Conservation (phyloP, 2,888 invertebrate genomes). For the Synanthedon formicaeformis region DNA sequence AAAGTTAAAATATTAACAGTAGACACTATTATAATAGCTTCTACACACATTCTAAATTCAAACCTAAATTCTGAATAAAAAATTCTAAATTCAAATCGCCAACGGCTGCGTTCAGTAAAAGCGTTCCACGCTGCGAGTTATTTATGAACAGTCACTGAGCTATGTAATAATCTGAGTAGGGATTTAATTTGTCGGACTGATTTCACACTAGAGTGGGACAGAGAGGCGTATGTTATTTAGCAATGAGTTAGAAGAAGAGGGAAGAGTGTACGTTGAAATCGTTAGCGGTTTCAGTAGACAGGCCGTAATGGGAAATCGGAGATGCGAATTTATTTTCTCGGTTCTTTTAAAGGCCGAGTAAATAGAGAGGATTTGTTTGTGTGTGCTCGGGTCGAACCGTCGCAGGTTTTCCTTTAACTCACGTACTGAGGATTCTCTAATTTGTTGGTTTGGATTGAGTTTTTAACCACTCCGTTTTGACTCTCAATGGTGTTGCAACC, state of each 20-base stretch:
- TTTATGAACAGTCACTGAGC: constrained; percentile 79
- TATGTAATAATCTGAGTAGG: constrained; percentile 79
- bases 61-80: background rate
- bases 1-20: too few species aligned
- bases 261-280: constrained; percentile 25
- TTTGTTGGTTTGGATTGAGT: background rate
- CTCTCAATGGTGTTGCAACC: too few species aligned
- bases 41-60: background rate
- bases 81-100: constrained; percentile 18
- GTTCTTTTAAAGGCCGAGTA: constrained; percentile 27
- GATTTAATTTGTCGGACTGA: constrained; percentile 81
- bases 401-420: constrained; percentile 7
- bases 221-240: constrained; percentile 17
- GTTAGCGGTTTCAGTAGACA: constrained; percentile 50
- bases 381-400: constrained; percentile 9
- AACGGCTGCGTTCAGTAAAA: constrained; percentile 22
- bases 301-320: constrained; percentile 46
- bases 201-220: constrained; percentile 70
- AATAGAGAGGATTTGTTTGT: constrained; percentile 32
- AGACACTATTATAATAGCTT: too few species aligned
- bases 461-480: background rate
- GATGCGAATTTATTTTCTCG: constrained; percentile 18
- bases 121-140: constrained; percentile 52
- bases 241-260: constrained; percentile 16
- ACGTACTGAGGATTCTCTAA: constrained; percentile 4